Evolutionary conservation across 2,797 vertebrate species (phyloP), one percentile per base, ranked within the genome.

Genomic region (Petrocephalus schoutedeni): DNA sequence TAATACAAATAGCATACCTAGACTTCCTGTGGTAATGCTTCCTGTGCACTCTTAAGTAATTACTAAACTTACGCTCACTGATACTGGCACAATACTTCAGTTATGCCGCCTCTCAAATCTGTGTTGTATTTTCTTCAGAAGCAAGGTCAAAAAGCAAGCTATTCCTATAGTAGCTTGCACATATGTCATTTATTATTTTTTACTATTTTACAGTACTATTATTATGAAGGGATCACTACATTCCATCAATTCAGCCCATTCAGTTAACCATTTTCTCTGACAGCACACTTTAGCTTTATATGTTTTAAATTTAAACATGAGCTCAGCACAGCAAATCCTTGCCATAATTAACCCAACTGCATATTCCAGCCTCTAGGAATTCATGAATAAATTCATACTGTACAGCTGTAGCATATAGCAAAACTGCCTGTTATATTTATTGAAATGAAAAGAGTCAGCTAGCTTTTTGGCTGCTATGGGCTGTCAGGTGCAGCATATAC

Each of bases 311-410:
- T 84, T 84, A 64, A 84, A 84, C 49, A 53, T 32, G 28, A 51
- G 3, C 41, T 49, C 85, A 41, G 56, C 58, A 89, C 89, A 92
- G 86, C 49, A 88, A 89, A 92, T 91, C 90, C 91, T 92, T 84
- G 2, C 71, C 90, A 89, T 92, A 93, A 93, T 94, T 94, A 94
- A 93, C 93, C 92, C 89, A 88, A 88, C 89, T 89, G 89, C 59
- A 92, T 90, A 87, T 92, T 90, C 90, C 90, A 90, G 92, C 94
- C 94, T 94, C 92, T 90, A 93, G 93, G 93, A 94, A 93, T 93
- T 94, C 92, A 92, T 92, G 93, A 94, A 94, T 93, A 94, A 91
- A 95, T 94, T 93, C 92, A 93, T 86, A 84, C 61, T 92, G 92
- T 91, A 91, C 92, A 94, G 92, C 92, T 91, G 92, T 90, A 92